Conservation (phyloP, 2,797 vertebrate species). For the Hirundo rustica region DNA sequence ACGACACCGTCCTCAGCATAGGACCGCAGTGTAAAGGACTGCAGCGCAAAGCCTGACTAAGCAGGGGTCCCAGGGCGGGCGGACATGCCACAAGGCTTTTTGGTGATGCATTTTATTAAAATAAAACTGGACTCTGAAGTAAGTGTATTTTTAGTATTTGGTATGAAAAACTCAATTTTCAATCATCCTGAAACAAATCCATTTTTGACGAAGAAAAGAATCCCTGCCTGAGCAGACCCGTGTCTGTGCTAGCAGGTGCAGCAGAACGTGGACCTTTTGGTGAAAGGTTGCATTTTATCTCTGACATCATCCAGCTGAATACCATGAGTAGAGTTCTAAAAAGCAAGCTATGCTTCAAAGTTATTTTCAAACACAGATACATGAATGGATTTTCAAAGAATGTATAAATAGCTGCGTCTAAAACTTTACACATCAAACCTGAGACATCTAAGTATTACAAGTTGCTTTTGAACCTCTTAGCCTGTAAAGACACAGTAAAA, state of each 20-base stretch:
- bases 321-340: background rate
- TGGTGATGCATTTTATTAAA: background rate
- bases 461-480: background rate
- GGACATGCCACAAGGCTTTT: background rate
- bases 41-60: background rate
- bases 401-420: background rate
- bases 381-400: constrained; percentile 10
- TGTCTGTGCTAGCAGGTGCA: background rate
- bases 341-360: background rate
- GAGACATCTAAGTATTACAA: background rate
- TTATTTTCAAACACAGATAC: background rate
- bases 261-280: background rate
- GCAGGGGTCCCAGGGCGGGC: background rate
- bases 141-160: background rate
- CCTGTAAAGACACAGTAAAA: background rate
- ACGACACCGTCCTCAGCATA: background rate
- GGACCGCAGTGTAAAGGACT: background rate
- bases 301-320: background rate
- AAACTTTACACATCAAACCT: background rate
- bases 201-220: background rate
- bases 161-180: background rate
- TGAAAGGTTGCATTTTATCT: background rate
- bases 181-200: background rate
- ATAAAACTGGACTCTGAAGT: background rate
- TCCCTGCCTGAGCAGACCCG: background rate